Percentiles rank a stretch among this genome's conserved stretches.
Conservation (phyloP, 2,113 vertebrate genomes). For the Alligator sinensis region DNA sequence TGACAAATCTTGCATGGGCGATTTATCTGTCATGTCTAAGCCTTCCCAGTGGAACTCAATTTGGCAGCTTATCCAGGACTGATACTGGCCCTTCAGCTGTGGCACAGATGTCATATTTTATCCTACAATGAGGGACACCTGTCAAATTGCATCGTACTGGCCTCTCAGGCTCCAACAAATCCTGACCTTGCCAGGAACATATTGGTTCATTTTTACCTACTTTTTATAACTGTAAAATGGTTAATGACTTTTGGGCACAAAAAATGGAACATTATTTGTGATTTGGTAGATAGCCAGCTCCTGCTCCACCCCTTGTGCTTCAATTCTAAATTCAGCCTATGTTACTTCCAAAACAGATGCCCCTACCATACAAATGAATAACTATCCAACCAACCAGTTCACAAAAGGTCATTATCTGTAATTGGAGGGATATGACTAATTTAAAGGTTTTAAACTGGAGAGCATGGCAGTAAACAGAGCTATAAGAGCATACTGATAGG, state of each 20-base stretch:
- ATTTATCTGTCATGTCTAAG: slow-evolving; percentile 9
- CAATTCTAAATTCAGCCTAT: not conserved
- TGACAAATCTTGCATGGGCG: slow-evolving; percentile 9
- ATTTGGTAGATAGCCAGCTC: not conserved
- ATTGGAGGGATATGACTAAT: not conserved
- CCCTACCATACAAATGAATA: not conserved
- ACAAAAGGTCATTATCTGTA: not conserved
- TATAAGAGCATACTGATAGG: not conserved
- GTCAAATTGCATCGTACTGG: not conserved
- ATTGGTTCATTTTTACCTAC: not conserved
- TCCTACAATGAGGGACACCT: slow-evolving; percentile 30
- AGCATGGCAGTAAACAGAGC: rapidly evolving
- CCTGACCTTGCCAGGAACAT: not conserved
- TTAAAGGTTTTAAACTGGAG: not conserved
- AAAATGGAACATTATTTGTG: not conserved
- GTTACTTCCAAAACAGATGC: not conserved
- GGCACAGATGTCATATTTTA: slow-evolving; percentile 33
- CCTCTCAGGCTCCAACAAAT: slow-evolving; percentile 50
- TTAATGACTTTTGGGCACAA: slow-evolving; percentile 42
- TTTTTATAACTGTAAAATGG: slow-evolving; percentile 34
- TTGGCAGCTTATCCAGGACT: slow-evolving; percentile 37
- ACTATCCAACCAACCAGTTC: not conserved
- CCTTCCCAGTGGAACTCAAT: not conserved
- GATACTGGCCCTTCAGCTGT: slow-evolving; percentile 20
- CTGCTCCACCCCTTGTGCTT: not conserved